These are phyloP conservation scores for Aeoliscus strigatus DNA, from an alignment of 2,797 vertebrate species.

Conservation along the genomic window DNA sequence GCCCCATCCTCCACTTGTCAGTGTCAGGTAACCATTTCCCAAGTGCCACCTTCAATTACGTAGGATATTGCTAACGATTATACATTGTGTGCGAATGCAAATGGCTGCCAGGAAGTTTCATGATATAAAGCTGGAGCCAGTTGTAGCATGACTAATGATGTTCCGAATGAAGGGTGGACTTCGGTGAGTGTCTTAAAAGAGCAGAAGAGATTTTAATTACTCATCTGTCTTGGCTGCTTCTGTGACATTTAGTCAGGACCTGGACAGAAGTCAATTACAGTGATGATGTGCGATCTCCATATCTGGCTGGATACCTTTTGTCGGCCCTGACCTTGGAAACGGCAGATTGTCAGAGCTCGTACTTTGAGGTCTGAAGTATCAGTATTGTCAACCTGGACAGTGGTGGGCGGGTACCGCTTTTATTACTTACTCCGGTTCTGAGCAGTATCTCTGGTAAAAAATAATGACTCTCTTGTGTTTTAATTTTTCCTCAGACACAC, in stretches of 20 bases:
- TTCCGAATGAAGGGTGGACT: constrained; percentile 54
- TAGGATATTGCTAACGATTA: constrained; percentile 63
- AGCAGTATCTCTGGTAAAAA: constrained; percentile 35
- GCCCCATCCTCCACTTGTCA: constrained; percentile 47
- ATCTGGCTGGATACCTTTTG: constrained; percentile 28
- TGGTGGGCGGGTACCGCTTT: constrained; percentile 10
- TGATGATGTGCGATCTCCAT: constrained; percentile 45
- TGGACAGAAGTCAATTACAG: constrained; percentile 66
- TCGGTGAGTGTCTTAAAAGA: constrained; percentile 58
- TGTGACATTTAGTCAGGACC: constrained; percentile 63
- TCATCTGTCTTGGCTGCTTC: constrained; percentile 52
- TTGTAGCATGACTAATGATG: constrained; percentile 66
- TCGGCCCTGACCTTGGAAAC: constrained; percentile 30
- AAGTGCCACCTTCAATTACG: constrained; percentile 68
- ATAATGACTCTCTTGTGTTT: constrained; percentile 36
- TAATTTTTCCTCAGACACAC: constrained; percentile 47
- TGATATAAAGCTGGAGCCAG: constrained; percentile 29
- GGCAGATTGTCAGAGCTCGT: constrained; percentile 53
- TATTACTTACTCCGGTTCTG: constrained; percentile 40
- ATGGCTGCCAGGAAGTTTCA: constrained; percentile 33
- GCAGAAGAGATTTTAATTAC: constrained; percentile 66
- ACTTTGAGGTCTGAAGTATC: constrained; percentile 27
- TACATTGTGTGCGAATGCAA: constrained; percentile 54
- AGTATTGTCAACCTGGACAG: constrained; percentile 11
- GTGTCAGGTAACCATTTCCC: constrained; percentile 66